Percentiles rank a stretch among this genome's conserved stretches.
Evolutionary conservation across 2,888 invertebrate species (phyloP).

Genomic region (Apodemia mormo): DNA sequence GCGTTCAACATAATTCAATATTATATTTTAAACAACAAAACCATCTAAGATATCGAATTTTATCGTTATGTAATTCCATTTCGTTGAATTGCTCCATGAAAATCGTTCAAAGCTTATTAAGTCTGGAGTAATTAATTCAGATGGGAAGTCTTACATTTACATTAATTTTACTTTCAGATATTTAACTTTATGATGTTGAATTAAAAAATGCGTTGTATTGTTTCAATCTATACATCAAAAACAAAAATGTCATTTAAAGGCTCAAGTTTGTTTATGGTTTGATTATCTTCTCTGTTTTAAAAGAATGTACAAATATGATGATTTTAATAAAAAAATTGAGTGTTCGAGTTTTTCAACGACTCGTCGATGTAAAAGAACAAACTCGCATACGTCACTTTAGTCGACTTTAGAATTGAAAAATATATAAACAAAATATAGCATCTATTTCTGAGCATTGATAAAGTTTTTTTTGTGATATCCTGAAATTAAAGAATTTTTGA

Average conservation of each 20-base stretch:
- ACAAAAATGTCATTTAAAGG: background rate
- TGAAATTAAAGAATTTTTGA: too few species aligned
- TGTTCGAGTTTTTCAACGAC: too few species aligned
- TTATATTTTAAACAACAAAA: background rate
- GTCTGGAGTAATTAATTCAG: background rate
- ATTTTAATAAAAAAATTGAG: too few species aligned
- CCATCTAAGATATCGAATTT: background rate
- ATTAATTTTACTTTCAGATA: slow-evolving; percentile 8
- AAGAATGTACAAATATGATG: too few species aligned
- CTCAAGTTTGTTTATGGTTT: too few species aligned
- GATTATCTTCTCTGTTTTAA: background rate
- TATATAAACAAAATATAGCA: too few species aligned
- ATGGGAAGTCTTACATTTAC: slow-evolving; percentile 2
- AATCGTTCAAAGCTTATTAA: slow-evolving; percentile 10
- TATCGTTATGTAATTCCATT: background rate
- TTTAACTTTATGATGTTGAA: background rate
- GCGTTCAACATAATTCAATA: background rate
- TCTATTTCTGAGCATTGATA: too few species aligned
- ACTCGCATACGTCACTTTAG: too few species aligned
- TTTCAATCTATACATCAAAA: background rate
- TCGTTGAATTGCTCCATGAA: background rate
- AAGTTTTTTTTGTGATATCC: too few species aligned
- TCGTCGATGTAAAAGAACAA: too few species aligned
- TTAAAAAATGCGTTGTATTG: background rate
- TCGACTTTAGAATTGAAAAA: too few species aligned